These are phyloP conservation scores for Lethrus apterus DNA, from an alignment of 1,140 invertebrate species.

Conservation along the genomic window DNA sequence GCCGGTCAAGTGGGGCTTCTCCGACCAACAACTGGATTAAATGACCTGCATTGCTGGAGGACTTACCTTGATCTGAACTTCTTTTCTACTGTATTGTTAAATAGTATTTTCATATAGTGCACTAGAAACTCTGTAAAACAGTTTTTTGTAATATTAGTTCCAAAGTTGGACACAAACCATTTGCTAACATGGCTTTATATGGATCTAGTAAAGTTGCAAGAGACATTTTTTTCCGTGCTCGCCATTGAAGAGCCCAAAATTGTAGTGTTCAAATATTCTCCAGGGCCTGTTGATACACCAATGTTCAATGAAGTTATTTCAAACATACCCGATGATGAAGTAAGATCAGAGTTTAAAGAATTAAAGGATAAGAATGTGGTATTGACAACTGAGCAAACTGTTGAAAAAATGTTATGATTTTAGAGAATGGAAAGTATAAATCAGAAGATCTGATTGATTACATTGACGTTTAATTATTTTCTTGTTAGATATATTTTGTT, in stretches of 20 bases:
- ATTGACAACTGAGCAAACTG: conserved; percentile 70
- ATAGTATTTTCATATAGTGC: conserved; percentile 62
- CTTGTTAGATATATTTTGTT: not conserved
- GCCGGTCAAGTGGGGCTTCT: conserved; percentile 79
- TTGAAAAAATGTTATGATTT: conserved; percentile 63
- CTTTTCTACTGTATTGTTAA: conserved; percentile 68
- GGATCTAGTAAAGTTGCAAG: conserved; percentile 84
- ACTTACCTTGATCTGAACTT: conserved; percentile 75
- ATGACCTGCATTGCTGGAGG: conserved; percentile 52
- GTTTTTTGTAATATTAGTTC: conserved; percentile 72
- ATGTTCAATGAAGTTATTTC: conserved; percentile 69
- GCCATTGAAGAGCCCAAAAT: conserved; percentile 72
- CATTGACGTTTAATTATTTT: conserved; percentile 46
- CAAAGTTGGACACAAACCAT: conserved; percentile 67
- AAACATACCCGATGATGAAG: conserved; percentile 50
- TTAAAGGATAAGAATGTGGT: conserved; percentile 50
- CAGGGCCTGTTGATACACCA: conserved; percentile 86
- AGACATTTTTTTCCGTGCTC: conserved; percentile 80
- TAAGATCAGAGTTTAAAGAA: conserved; percentile 56
- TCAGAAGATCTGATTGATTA: conserved; percentile 84
- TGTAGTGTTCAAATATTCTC: conserved; percentile 83
- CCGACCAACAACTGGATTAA: conserved; percentile 52
- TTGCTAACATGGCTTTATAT: conserved; percentile 71
- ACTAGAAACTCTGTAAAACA: conserved; percentile 41
- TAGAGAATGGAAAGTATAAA: conserved; percentile 65